These are phyloP conservation scores for Embidobia sp. DNA, from an alignment of 2,888 invertebrate species.

Conservation along the genomic window DNA sequence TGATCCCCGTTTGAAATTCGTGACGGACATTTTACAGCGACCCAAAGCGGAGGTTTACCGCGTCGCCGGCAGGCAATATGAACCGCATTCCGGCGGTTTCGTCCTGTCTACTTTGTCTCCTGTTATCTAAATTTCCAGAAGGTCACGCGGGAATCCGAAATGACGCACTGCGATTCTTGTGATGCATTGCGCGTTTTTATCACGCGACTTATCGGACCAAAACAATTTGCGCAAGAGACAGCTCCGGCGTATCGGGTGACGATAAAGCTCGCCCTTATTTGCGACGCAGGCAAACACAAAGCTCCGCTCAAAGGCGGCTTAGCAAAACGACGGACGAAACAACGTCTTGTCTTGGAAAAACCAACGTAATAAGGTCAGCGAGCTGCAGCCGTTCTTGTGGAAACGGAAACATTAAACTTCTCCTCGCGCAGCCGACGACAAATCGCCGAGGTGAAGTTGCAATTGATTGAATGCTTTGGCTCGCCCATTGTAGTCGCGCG, in stretches of 20 bases:
- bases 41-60: slow-evolving; percentile 48
- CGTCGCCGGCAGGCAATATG: slow-evolving; percentile 29
- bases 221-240: slow-evolving; percentile 11
- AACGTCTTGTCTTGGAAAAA: slow-evolving; percentile 7
- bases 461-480: no score
- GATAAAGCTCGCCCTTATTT: no score
- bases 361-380: slow-evolving; percentile 32
- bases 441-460: no score
- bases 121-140: slow-evolving; percentile 19
- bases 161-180: no score
- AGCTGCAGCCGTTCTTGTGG: slow-evolving; percentile 14
- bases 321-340: slow-evolving; percentile 12
- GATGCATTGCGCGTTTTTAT: no score
- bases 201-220: slow-evolving; percentile 6
- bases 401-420: slow-evolving; percentile 25
- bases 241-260: no score
- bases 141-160: slow-evolving; percentile 16
- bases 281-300: slow-evolving; percentile 18
- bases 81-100: no score
- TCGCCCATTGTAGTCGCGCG: no score
- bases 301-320: slow-evolving; percentile 24
- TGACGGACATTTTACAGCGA: slow-evolving; percentile 56
- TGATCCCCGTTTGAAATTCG: slow-evolving; percentile 63
- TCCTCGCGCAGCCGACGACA: no score
- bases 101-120: no score